phyloP scores from a whole-genome alignment of 2,113 vertebrate genomes.

The Epinephelus cyanopodus region DNA sequence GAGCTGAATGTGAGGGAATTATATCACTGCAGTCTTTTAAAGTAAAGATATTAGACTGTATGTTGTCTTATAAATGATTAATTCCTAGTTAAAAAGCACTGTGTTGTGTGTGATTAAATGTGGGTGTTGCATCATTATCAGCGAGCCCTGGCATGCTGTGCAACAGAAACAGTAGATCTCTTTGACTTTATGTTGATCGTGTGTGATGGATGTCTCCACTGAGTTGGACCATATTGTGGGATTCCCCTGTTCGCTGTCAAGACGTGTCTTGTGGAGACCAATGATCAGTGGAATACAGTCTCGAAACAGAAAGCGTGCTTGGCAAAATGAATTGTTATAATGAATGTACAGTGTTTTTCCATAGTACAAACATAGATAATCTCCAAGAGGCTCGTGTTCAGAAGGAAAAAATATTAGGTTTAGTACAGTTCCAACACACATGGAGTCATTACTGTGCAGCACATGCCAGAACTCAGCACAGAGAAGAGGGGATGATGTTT shows the following conservation, averaged over 20 bases:
- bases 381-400: conserved; percentile 28
- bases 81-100: not conserved
- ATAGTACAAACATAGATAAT: not conserved
- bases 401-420: not conserved
- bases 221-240: conserved; percentile 16
- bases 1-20: not conserved
- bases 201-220: conserved; percentile 4
- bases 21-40: not conserved
- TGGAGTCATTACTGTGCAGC: not conserved
- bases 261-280: not conserved
- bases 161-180: not conserved
- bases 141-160: not conserved
- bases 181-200: not conserved
- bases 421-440: conserved; percentile 11
- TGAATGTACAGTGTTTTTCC: not conserved
- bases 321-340: not conserved
- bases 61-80: not conserved
- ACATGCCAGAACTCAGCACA: conserved; percentile 28
- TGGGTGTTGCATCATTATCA: not conserved
- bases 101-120: not conserved
- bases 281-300: conserved; percentile 1
- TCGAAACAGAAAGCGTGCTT: not conserved
- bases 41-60: no score
- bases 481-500: conserved; percentile 18
- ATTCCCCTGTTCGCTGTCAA: conserved; percentile 1